A percentile compares a stretch with the other conserved stretches of the same genome.
phyloP scores from a whole-genome alignment of 2,888 invertebrate genomes.

The Stomorhina lunata region DNA sequence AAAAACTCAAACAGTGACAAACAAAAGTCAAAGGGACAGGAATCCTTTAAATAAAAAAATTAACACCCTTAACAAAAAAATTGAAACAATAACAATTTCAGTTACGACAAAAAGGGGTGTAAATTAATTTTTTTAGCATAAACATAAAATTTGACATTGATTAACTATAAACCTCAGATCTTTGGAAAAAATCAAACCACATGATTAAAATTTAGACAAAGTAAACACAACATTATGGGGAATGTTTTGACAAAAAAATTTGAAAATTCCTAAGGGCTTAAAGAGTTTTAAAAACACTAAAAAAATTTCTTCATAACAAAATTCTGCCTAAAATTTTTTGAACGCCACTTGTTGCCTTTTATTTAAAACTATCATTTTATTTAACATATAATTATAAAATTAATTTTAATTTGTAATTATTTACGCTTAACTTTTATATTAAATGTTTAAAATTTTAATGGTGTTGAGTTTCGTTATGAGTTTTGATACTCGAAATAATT shows the following conservation, averaged over 20 bases:
- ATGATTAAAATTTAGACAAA: constrained; percentile 3
- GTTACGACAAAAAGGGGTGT: constrained; percentile 20
- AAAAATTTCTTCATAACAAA: background rate
- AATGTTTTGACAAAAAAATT: background rate
- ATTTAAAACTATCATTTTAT: constrained; percentile 29
- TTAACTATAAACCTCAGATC: constrained; percentile 53
- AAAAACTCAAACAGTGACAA: constrained; percentile 54
- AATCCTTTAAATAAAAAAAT: background rate
- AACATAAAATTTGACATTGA: constrained; percentile 50
- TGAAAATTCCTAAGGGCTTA: background rate
- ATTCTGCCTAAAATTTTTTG: constrained; percentile 9
- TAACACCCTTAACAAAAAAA: constrained; percentile 52
- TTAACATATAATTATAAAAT: constrained; percentile 63
- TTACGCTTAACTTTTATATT: constrained; percentile 54
- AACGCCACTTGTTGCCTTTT: constrained; percentile 32
- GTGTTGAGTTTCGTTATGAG: constrained; percentile 32
- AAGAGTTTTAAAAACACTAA: background rate
- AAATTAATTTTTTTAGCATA: too few relatives aligned
- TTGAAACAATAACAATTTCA: constrained; percentile 59
- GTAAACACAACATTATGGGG: constrained; percentile 22
- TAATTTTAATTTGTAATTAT: constrained; percentile 63
- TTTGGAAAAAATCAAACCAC: background rate
- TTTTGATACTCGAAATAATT: background rate
- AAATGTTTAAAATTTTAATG: constrained; percentile 36
- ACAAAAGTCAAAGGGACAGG: constrained; percentile 37